phyloP scores from a whole-genome alignment of 2,888 invertebrate genomes.

The Pecten maximus region DNA sequence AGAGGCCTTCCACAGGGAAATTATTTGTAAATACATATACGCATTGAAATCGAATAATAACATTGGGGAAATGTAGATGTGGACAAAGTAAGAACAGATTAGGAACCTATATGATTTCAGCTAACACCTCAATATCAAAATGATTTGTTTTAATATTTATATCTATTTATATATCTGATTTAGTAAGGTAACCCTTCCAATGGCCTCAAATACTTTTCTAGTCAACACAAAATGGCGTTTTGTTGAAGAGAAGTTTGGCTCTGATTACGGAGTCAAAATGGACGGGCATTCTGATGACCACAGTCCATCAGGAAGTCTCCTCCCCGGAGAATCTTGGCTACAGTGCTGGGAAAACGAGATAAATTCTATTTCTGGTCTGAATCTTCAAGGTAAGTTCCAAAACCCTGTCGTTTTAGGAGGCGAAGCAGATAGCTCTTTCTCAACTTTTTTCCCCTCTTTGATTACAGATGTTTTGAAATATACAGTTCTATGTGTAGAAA shows the following conservation, averaged over 20 bases:
- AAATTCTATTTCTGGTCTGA: slow-evolving; percentile 65
- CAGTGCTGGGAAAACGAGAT: slow-evolving; percentile 70
- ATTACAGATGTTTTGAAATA: slow-evolving; percentile 27
- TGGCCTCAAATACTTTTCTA: slow-evolving; percentile 45
- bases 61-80: neutral
- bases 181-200: neutral
- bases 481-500: neutral
- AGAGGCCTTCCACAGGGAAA: neutral
- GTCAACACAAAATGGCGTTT: slow-evolving; percentile 47
- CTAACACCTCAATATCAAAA: neutral
- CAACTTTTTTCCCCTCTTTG: neutral
- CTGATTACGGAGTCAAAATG: slow-evolving; percentile 47
- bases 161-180: neutral
- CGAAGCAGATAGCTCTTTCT: neutral
- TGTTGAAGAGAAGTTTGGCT: slow-evolving; percentile 35
- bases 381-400: slow-evolving; percentile 52
- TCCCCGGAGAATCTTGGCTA: slow-evolving; percentile 70
- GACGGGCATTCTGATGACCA: slow-evolving; percentile 59
- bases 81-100: neutral
- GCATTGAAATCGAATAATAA: neutral
- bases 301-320: slow-evolving; percentile 73
- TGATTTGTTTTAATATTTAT: neutral
- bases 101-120: neutral
- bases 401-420: neutral
- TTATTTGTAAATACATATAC: neutral